phyloP scores from a whole-genome alignment of 2,113 vertebrate species.

The Thalassarche chlororhynchos region DNA sequence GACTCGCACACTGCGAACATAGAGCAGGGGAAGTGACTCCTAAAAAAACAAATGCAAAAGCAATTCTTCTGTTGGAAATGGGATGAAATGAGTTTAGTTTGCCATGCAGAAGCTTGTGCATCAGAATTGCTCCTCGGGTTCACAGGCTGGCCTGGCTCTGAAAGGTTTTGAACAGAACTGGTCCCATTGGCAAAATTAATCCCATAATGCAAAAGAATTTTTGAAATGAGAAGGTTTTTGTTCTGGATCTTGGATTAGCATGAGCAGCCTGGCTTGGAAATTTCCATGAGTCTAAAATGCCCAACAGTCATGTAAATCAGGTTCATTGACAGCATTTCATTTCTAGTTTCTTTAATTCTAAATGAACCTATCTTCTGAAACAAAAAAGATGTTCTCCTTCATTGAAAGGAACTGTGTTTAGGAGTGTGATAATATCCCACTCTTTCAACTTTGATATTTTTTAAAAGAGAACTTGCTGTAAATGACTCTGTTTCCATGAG shows the following conservation, averaged over 20 bases:
- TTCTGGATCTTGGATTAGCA: neutral
- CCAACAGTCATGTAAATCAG: neutral
- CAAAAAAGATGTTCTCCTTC: neutral
- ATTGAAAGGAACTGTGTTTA: neutral
- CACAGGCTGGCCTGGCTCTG: neutral
- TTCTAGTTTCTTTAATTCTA: neutral
- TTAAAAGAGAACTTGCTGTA: neutral
- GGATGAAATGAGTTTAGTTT: neutral
- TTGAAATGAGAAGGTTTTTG: neutral
- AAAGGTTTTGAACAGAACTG: neutral
- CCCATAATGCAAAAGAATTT: neutral
- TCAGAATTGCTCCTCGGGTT: neutral
- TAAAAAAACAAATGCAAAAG: neutral
- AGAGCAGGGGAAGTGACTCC: neutral
- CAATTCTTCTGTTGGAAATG: neutral
- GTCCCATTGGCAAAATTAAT: neutral
- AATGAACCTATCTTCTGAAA: neutral
- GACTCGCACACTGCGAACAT: neutral
- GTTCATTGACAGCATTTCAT: neutral
- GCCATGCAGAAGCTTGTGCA: rapidly evolving
- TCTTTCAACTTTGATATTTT: neutral
- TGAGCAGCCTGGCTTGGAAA: neutral
- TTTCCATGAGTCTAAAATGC: neutral
- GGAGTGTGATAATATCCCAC: neutral
- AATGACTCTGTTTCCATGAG: neutral